Evolutionary conservation across 2,113 vertebrate species (phyloP), one percentile per base, ranked within the genome.

Genomic region (Pterophyllum scalare): DNA sequence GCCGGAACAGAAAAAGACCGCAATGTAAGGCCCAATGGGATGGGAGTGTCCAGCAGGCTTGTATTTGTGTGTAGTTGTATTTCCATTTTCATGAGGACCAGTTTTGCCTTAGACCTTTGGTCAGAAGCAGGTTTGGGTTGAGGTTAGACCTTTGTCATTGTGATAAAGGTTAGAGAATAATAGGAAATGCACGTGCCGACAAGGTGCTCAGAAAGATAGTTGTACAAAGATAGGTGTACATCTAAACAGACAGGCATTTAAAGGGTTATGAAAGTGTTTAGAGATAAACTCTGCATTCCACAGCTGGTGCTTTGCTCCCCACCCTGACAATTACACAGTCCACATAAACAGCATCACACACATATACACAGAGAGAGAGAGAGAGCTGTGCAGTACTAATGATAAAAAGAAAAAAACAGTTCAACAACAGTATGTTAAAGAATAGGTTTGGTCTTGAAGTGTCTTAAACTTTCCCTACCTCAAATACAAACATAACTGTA

Each of bases 251-350:
- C 54, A 89, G 77, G 74, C 82, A 82, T 90, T 58, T 84, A 85
- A 88, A 88, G 82, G 57, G 87, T 93, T 91, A 91, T 89, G 77
- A 81, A 88, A 92, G 74, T 59, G 84, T 87, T 77, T 75, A 76
- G 49, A 80, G 89, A 92, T 93, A 77, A 87, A 84, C 76, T 81
- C 64, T 70, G 76, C 88, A 88, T 94, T 93, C 85, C 90, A 81
- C 87, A 89, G 82, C 83, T 81, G 78, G 61, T 64, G 64, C 84
- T 87, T 70, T 87, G 79, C 87, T 87, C 86, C 75, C 87, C 85
- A 88, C 84, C 88, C 83, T 85, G 81, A 91, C 76, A 86, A 83
- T 91, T 88, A 88, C 76, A 82, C 67, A 83, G 77, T 83, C 43
- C 65, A 70, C 46, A 83, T 74, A 52, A 83, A 88, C 38, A 83